A percentile compares a stretch with the other conserved stretches of the same genome.
phyloP scores from a whole-genome alignment of 2,888 invertebrate species.

The Drosophila prostipennis region DNA sequence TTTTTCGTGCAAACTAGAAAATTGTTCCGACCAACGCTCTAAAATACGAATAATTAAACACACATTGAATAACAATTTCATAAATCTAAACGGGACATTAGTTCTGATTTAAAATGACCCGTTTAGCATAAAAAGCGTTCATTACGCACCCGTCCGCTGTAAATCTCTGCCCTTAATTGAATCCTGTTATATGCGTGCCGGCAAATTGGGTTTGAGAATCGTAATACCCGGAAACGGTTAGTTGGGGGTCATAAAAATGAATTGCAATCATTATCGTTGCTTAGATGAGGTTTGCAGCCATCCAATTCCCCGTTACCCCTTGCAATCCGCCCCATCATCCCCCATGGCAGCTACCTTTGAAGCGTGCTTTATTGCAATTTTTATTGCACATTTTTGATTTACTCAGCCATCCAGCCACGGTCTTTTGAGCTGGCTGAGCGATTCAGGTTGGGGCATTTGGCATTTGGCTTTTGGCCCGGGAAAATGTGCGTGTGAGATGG shows the following conservation, averaged over 20 bases:
- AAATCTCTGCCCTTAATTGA: slow-evolving; percentile 33
- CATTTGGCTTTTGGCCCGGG: slow-evolving; percentile 15
- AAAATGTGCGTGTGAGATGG: slow-evolving; percentile 32
- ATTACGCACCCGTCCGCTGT: not conserved
- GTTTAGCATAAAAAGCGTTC: slow-evolving; percentile 10
- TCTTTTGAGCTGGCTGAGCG: slow-evolving; percentile 11
- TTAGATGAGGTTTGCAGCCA: slow-evolving; percentile 62
- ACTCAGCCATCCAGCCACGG: slow-evolving; percentile 33
- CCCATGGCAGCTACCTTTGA: slow-evolving; percentile 35
- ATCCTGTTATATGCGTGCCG: slow-evolving; percentile 58
- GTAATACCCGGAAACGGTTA: slow-evolving; percentile 66
- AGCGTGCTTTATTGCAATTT: slow-evolving; percentile 61
- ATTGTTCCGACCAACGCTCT: too few species aligned
- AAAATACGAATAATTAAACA: not conserved
- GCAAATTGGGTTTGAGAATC: slow-evolving; percentile 64
- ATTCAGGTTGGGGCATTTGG: slow-evolving; percentile 15
- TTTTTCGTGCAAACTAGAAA: too few species aligned
- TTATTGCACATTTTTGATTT: slow-evolving; percentile 76
- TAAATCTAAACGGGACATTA: slow-evolving; percentile 1
- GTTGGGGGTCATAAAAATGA: slow-evolving; percentile 67
- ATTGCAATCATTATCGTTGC: slow-evolving; percentile 81
- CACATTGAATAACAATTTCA: slow-evolving; percentile 6
- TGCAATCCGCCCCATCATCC: not conserved
- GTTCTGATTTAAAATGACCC: slow-evolving; percentile 17
- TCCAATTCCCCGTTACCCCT: not conserved